A percentile compares a stretch with the other conserved stretches of the same genome.
phyloP scores from a whole-genome alignment of 2,113 vertebrate genomes.

The Rhea pennata region DNA sequence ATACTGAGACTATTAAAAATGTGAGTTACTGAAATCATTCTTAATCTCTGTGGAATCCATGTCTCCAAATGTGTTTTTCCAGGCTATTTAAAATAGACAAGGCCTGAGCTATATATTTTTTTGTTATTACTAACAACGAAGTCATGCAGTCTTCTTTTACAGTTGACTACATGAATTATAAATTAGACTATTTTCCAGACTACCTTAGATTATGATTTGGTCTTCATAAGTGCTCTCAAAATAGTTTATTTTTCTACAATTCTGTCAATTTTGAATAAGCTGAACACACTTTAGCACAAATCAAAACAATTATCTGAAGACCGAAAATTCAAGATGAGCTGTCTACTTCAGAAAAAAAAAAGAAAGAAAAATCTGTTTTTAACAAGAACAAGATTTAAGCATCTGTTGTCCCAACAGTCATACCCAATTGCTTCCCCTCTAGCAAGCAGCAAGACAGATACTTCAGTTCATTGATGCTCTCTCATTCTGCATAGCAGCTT shows the following conservation, averaged over 20 bases:
- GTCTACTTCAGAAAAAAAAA: background rate
- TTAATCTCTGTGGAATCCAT: background rate
- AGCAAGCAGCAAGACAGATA: background rate
- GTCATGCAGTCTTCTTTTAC: background rate
- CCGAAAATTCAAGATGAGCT: background rate
- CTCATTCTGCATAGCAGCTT: background rate
- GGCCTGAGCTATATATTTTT: background rate
- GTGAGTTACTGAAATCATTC: background rate
- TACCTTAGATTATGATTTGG: background rate
- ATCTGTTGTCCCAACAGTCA: background rate
- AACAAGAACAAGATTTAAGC: background rate
- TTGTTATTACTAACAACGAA: background rate
- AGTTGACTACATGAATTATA: background rate
- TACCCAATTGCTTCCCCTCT: background rate
- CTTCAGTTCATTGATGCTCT: rapidly evolving
- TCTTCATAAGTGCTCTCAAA: background rate
- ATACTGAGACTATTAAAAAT: background rate
- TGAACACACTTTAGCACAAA: background rate
- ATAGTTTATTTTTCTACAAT: background rate
- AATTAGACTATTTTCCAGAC: background rate
- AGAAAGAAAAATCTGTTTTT: background rate
- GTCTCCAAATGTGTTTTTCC: background rate
- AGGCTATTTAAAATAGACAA: background rate
- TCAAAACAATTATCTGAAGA: background rate
- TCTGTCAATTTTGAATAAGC: background rate